A percentile compares a stretch with the other conserved stretches of the same genome.
Evolutionary conservation across 1,140 invertebrate species (phyloP).

Genomic region (Leptoteleia sp.): DNA sequence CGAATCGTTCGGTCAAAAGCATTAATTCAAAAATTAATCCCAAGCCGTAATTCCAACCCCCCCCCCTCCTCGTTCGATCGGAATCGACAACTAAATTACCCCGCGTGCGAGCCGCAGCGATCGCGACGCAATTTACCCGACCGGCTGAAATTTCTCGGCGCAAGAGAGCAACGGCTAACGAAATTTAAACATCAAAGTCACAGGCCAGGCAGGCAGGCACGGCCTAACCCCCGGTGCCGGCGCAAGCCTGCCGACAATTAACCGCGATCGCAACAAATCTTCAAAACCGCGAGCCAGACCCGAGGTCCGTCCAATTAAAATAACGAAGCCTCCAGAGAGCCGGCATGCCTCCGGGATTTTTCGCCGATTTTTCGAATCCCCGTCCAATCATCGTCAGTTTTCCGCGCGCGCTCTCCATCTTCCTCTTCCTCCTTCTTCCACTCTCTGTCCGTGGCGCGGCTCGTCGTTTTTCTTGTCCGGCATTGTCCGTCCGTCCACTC

Average conservation of each 20-base stretch:
- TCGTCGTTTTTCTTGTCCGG: conserved; percentile 47
- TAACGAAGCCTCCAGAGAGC: conserved; percentile 27
- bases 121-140: too few relatives aligned
- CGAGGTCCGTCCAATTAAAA: conserved; percentile 43
- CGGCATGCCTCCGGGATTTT: conserved; percentile 36
- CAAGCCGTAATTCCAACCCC: too few relatives aligned
- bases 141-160: too few relatives aligned
- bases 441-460: too few relatives aligned
- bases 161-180: background rate
- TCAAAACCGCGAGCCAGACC: conserved; percentile 12
- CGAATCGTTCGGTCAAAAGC: too few relatives aligned
- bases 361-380: conserved; percentile 40
- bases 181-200: conserved; percentile 12
- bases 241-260: conserved; percentile 33
- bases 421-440: conserved; percentile 24
- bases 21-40: too few relatives aligned
- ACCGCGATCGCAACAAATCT: conserved; percentile 9
- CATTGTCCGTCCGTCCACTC: conserved; percentile 45
- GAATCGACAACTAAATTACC: too few relatives aligned
- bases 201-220: too few relatives aligned
- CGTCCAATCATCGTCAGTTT: conserved; percentile 59
- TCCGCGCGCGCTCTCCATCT: conserved; percentile 52
- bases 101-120: too few relatives aligned
- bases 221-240: too few relatives aligned
- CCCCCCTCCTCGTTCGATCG: too few relatives aligned